Base-by-base conservation (phyloP, 2,797 vertebrate genomes). In the Falco rusticolus region DNA sequence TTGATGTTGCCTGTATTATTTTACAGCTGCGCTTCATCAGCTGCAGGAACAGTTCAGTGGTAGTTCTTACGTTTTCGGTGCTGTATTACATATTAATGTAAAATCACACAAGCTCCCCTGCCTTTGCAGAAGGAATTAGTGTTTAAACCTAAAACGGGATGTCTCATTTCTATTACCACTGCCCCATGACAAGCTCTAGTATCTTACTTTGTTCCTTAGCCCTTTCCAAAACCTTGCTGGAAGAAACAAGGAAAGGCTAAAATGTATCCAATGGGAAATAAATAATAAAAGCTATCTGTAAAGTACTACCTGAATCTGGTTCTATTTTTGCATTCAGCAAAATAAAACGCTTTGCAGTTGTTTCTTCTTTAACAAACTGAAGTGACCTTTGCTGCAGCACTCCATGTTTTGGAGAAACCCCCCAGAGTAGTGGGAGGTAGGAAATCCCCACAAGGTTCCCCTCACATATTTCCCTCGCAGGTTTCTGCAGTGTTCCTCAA, bases 391-490 rank as follows among this genome's bases (percentile, higher is more conserved):
- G 84, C 84, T 79, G 25, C 53, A 79, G 78, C 54, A 3, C 41
- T 69, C 60, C 37, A n/a, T 41, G 71, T 12, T 66, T 41, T 93
- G 90, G 95, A 95, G 96, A 97, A 81, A 43, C 37, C 65, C 94
- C 29, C 8, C 77, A 31, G 76, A 45, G 75, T 65, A 87, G 75
- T 71, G 94, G 94, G 87, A 92, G 94, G 95, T 65, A 96, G 96
- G 93, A 92, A 96, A 94, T 96, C 92, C 94, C 96, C 96, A 74
- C 50, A 50, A 83, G 91, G 84, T 54, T 97, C 92, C 96, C 90
- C 10, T 94, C 78, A 66, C 56, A 6, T 84, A 79, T 86, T 95
- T 93, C 91, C 92, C 87, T 84, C 2, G 2, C 77, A 95, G 94
- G 94, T 87, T 83, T 47, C 77, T 89, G 83, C 60, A 82, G 84